phyloP scores from a whole-genome alignment of 2,888 invertebrate species.

The Lepetodrilus schrolli region DNA sequence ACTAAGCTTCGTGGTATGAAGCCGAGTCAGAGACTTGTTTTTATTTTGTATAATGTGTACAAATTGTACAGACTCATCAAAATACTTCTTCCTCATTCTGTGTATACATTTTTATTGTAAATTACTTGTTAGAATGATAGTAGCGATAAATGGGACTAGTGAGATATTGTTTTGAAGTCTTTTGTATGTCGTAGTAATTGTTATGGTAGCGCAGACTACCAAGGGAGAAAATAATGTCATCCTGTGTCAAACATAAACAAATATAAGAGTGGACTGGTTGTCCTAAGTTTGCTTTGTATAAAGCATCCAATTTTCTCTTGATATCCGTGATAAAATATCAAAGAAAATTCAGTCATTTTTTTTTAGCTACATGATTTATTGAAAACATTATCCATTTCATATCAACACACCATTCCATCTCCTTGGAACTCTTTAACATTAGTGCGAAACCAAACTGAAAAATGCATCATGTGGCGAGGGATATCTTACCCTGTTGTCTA shows the following conservation, averaged over 20 bases:
- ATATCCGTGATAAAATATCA: conserved; percentile 4
- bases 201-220: background rate
- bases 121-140: conserved; percentile 15
- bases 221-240: background rate
- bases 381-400: background rate
- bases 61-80: conserved; percentile 28
- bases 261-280: background rate
- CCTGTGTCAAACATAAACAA: background rate
- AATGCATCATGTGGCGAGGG: too few relatives aligned
- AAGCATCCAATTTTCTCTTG: background rate
- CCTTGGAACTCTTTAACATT: background rate
- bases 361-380: too few relatives aligned
- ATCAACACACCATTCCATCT: conserved; percentile 16
- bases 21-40: conserved; percentile 22
- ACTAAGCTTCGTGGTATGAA: conserved; percentile 19
- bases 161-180: background rate
- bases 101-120: conserved; percentile 21
- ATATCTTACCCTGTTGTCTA: too few relatives aligned
- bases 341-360: background rate
- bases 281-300: background rate
- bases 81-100: background rate
- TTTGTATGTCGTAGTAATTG: background rate
- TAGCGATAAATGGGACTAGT: background rate
- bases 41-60: conserved; percentile 32
- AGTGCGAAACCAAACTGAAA: too few relatives aligned